These are phyloP conservation scores for Amphipyra tragopoginis DNA, from an alignment of 2,888 invertebrate species.

Conservation along the genomic window DNA sequence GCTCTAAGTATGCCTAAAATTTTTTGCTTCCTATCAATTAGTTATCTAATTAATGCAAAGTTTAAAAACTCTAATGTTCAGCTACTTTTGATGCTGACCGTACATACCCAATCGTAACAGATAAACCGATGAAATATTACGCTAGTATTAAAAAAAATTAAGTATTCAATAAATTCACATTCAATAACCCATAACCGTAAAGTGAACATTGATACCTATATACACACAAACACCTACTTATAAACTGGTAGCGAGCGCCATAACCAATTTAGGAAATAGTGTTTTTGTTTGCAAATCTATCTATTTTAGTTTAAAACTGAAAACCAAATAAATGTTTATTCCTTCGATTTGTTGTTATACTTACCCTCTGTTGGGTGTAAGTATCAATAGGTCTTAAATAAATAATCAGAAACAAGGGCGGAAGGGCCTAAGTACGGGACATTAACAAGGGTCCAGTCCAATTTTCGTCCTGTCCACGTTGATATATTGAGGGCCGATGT, in stretches of 20 bases:
- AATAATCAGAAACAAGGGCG: constrained; percentile 86
- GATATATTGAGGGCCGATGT: constrained; percentile 87
- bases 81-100: no score
- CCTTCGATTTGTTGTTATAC: constrained; percentile 59
- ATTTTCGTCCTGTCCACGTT: constrained; percentile 89
- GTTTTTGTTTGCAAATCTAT: constrained; percentile 9
- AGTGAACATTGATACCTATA: not conserved
- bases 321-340: constrained; percentile 33
- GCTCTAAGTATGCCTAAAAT: no score
- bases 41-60: no score
- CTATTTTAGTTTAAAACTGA: constrained; percentile 30
- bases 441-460: constrained; percentile 90
- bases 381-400: constrained; percentile 87
- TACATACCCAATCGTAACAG: constrained; percentile 3
- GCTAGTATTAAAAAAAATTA: not conserved
- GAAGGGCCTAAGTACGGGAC: constrained; percentile 86
- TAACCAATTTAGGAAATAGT: not conserved
- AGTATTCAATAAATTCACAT: constrained; percentile 1
- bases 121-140: not conserved
- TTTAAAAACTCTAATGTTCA: no score
- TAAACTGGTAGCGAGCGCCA: no score
- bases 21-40: no score
- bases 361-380: constrained; percentile 63
- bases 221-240: not conserved
- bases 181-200: constrained; percentile 5